phyloP scores from a whole-genome alignment of 2,113 vertebrate genomes.

The Kryptolebias marmoratus region DNA sequence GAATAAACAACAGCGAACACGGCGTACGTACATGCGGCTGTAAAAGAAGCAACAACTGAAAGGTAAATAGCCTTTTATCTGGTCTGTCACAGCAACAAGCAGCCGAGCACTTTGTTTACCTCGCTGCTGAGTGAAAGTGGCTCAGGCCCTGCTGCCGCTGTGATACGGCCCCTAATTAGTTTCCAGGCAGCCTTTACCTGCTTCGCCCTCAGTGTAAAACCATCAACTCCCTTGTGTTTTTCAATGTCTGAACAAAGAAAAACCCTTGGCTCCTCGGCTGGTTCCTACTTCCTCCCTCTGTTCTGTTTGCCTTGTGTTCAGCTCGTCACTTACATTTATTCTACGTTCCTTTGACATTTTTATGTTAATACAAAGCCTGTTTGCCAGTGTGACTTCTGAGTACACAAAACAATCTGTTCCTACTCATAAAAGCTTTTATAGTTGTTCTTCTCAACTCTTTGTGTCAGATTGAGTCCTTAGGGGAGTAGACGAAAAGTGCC shows the following conservation, averaged over 20 bases:
- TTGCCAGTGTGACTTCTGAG: constrained; percentile 12
- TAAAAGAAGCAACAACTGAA: constrained; percentile 66
- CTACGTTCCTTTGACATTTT: constrained; percentile 1
- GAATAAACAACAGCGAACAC: constrained; percentile 45
- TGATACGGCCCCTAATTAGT: constrained; percentile 73
- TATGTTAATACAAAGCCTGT: constrained; percentile 15
- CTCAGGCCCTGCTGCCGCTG: constrained; percentile 61
- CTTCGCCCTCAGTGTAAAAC: constrained; percentile 37
- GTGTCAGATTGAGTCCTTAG: constrained; percentile 4
- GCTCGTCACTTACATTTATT: constrained; percentile 10
- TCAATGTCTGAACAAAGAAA: constrained; percentile 31
- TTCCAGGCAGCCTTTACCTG: constrained; percentile 68
- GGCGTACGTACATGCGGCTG: constrained; percentile 33
- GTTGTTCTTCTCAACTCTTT: background rate
- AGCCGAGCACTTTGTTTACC: constrained; percentile 71
- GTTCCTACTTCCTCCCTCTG: constrained; percentile 14
- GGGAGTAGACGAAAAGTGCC: background rate
- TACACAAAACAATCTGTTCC: constrained; percentile 7
- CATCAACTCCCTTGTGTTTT: constrained; percentile 42
- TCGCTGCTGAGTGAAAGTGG: constrained; percentile 60
- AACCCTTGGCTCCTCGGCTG: constrained; percentile 21
- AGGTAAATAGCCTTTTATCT: constrained; percentile 77
- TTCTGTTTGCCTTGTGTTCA: constrained; percentile 13
- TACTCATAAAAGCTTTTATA: constrained; percentile 20
- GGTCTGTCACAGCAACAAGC: constrained; percentile 70